Evolutionary conservation across 2,113 vertebrate species (phyloP), one percentile per base, ranked within the genome.

Genomic region (Passer montanus): DNA sequence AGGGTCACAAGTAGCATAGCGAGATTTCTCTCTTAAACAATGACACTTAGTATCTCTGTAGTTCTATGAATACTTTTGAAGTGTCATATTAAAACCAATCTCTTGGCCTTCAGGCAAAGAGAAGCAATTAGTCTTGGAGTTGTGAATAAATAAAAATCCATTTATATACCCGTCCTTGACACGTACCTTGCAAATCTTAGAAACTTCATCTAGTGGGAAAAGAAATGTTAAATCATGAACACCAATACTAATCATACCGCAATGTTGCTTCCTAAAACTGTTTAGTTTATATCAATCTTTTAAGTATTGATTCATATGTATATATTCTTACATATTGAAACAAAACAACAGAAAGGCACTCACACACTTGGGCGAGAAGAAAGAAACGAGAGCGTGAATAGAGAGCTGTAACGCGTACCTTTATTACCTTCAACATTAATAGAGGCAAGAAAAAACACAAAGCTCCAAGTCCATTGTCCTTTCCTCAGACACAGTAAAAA

Each of bases 111-210:
- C 97, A 98, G 98, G 98, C 98, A 98, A 98, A 98, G 97, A 97
- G 98, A 98, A 98, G 98, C 98, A 98, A 98, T 98, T 98, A 98
- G 98, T 98, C 97, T 98, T 98, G 96, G 97, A 98, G 98, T 98
- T 98, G 98, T 98, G 98, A 98, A 98, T 98, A 98, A 98, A 98
- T 98, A 98, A 98, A 98, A 98, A 98, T 98, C 98, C 98, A 98
- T 98, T 98, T 98, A 98, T 98, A 98, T 95, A 98, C 97, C 97
- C 97, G 98, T 98, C 98, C 98, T 98, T 98, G 98, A 98, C 98
- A 98, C 85, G 97, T 98, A 98, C 98, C 98, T 98, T 98, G 98
- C 97, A 98, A 98, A 98, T 98, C 98, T 98, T 97, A 97, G 97
- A 98, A 98, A 98, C 98, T 98, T 98, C 98, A 98, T 98, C 98